Base-by-base conservation (phyloP, 2,113 vertebrate genomes). In the Gallinago paraguaiae region DNA sequence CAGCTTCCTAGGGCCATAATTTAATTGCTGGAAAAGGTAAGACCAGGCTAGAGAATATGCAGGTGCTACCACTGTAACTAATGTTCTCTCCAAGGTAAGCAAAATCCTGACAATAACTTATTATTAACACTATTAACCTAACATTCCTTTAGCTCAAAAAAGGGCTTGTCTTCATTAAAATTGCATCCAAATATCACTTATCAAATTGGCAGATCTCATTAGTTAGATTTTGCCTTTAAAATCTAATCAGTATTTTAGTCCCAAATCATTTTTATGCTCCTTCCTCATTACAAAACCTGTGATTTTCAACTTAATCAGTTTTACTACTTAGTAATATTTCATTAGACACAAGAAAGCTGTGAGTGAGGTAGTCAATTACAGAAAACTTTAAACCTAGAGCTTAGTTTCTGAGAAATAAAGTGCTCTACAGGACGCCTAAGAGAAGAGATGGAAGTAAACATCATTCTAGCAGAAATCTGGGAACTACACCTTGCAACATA, bases 241-340 rank as follows among this genome's bases (percentile, higher is more conserved):
- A 96, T 88, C 87, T 82, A 96, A 96, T 96, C 92, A 90, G 90
- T 82, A 79, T 72, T 79, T 69, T 48, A 30, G 1, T 86, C 65
- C 74, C 93, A 92, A 91, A 89, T 94, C 9, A 95, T 91, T 95
- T 86, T 93, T 92, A 91, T 86, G 50, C 30, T 89, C n/a, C 33
- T 78, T 95, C 24, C 43, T 93, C 48, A 83, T 95, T 93, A 94
- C 72, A 79, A 94, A 97, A 95, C 24, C 13, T 60, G 39, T 20
- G 79, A 89, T 86, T 96, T 93, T 93, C 86, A 83, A 82, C 67
- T 95, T 91, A 82, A 92, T 93, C 89, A 87, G 72, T 89, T 94
- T 89, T 82, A 64, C 56, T 71, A 48, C 45, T 88, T 70, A 74
- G 80, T 81, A 83, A 67, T 91, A 95, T 90, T 95, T 90, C 90